phyloP scores from a whole-genome alignment of 2,113 vertebrate species.

The Phyllostomus hastatus region DNA sequence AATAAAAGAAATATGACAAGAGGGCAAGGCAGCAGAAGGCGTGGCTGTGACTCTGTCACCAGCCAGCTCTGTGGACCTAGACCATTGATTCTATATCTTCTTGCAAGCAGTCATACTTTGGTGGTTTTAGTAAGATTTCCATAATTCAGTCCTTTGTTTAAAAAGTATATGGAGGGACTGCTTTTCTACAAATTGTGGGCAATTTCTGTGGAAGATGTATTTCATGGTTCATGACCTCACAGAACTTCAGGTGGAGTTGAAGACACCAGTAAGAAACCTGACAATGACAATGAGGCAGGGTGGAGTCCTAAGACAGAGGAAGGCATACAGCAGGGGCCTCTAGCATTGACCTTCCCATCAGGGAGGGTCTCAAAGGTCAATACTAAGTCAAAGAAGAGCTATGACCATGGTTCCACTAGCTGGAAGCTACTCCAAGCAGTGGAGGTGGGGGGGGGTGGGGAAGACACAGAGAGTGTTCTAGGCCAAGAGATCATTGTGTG shows the following conservation, averaged over 20 bases:
- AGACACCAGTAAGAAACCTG: not conserved
- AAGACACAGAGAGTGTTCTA: not conserved
- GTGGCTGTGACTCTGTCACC: not conserved
- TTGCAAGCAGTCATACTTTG: not conserved
- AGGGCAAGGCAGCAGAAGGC: not conserved
- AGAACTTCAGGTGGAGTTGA: not conserved
- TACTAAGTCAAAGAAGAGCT: not conserved
- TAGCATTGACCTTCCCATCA: not conserved
- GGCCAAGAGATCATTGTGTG: not conserved
- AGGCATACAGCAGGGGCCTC: not conserved
- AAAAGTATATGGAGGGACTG: not conserved
- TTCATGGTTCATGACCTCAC: not conserved
- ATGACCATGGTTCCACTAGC: not conserved
- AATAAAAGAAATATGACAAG: not conserved
- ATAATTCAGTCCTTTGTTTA: not conserved
- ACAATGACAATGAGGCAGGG: not conserved
- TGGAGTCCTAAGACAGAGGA: not conserved
- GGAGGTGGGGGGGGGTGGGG: too few relatives aligned
- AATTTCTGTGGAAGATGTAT: not conserved
- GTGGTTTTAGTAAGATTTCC: not conserved
- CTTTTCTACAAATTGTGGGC: not conserved
- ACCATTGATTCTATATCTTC: not conserved
- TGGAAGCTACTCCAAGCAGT: not conserved
- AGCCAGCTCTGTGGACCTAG: not conserved
- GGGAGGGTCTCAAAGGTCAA: not conserved